phyloP scores from a whole-genome alignment of 2,888 invertebrate genomes.

The Phanerotoma sp. region DNA sequence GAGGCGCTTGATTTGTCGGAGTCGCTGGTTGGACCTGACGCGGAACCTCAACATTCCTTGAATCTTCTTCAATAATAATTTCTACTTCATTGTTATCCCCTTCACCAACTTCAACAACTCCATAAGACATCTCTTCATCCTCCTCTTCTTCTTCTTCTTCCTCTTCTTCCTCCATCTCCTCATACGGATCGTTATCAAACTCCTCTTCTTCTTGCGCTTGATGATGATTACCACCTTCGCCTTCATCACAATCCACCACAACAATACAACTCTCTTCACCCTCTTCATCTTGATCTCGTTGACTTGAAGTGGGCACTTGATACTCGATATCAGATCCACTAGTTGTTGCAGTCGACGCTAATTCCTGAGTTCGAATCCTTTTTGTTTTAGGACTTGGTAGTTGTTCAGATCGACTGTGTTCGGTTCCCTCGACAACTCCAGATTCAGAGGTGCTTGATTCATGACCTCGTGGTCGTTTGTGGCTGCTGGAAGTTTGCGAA shows the following conservation, averaged over 20 bases:
- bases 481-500: slow-evolving; percentile 62
- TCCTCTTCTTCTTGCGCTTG: slow-evolving; percentile 59
- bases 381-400: slow-evolving; percentile 50
- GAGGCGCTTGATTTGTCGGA: slow-evolving; percentile 63
- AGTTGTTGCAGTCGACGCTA: slow-evolving; percentile 44
- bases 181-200: slow-evolving; percentile 59
- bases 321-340: slow-evolving; percentile 55
- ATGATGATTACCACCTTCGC: slow-evolving; percentile 61
- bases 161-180: slow-evolving; percentile 51
- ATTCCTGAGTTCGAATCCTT: slow-evolving; percentile 48
- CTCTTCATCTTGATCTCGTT: slow-evolving; percentile 71
- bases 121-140: slow-evolving; percentile 53
- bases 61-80: slow-evolving; percentile 63
- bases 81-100: slow-evolving; percentile 67
- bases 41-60: slow-evolving; percentile 63
- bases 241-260: slow-evolving; percentile 78
- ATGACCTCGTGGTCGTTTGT: slow-evolving; percentile 63
- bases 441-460: slow-evolving; percentile 49
- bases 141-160: slow-evolving; percentile 56
- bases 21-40: slow-evolving; percentile 60
- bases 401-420: slow-evolving; percentile 48
- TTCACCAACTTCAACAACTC: slow-evolving; percentile 58
- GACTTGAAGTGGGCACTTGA: slow-evolving; percentile 79
- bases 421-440: slow-evolving; percentile 45
- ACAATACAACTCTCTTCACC: slow-evolving; percentile 74